phyloP scores from a whole-genome alignment of 2,888 invertebrate genomes.

The Eupithecia subfuscata region DNA sequence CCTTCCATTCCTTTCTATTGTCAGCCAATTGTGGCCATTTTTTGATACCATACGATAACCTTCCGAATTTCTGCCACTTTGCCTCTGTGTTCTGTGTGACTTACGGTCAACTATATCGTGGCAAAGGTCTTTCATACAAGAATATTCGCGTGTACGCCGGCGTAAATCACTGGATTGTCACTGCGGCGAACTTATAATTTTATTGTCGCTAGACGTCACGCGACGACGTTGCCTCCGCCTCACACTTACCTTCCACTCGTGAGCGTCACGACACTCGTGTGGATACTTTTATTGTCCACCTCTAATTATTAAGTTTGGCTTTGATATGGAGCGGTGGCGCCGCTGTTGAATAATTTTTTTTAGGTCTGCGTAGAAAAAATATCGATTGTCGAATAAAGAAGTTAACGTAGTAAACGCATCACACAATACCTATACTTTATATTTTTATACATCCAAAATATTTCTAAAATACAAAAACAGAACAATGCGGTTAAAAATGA shows the following conservation, averaged over 20 bases:
- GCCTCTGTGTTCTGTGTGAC: not conserved
- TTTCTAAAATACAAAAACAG: too few species aligned
- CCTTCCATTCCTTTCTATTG: too few species aligned
- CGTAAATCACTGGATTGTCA: conserved; percentile 84
- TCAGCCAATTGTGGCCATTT: too few species aligned
- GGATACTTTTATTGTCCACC: conserved; percentile 76
- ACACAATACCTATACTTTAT: not conserved
- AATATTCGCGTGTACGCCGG: conserved; percentile 81
- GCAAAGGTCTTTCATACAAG: conserved; percentile 70
- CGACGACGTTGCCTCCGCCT: conserved; percentile 57
- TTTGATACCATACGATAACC: not conserved
- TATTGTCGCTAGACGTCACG: conserved; percentile 83
- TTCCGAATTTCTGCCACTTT: not conserved
- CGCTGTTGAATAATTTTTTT: not conserved
- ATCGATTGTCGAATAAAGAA: too few species aligned
- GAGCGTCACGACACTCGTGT: conserved; percentile 55
- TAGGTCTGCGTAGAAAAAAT: not conserved
- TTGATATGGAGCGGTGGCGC: conserved; percentile 38
- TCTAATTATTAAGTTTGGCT: conserved; percentile 73
- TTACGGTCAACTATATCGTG: conserved; percentile 29
- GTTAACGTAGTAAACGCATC: not conserved
- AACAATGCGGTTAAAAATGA: not conserved
- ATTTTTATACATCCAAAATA: not conserved
- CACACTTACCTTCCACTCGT: conserved; percentile 26
- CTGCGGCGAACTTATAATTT: conserved; percentile 83